Conservation (phyloP, 2,113 vertebrate genomes). For the Progne subis region DNA sequence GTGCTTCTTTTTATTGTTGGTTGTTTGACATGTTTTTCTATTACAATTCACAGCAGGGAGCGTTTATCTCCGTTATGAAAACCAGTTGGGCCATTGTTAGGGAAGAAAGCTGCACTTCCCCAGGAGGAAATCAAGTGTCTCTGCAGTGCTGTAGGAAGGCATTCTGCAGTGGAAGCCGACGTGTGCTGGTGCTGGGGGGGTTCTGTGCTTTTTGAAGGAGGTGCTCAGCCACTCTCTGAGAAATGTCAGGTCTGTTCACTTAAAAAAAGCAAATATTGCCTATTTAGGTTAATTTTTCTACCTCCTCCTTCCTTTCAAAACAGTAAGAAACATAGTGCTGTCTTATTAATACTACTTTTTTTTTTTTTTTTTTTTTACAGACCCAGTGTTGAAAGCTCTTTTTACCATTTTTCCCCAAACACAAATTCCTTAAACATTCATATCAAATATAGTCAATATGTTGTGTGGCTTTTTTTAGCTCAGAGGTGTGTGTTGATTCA, state of each 20-base stretch:
- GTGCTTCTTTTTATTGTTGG: slow-evolving; percentile 56
- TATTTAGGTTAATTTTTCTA: neutral
- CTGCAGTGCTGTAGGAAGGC: neutral
- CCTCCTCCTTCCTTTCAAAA: neutral
- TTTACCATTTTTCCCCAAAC: neutral
- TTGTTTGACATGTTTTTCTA: slow-evolving; percentile 69
- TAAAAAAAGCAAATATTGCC: neutral
- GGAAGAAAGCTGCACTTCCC: slow-evolving; percentile 50
- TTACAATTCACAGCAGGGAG: slow-evolving; percentile 61
- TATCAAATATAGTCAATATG: neutral
- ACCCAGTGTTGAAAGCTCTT: neutral
- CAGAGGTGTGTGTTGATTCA: neutral
- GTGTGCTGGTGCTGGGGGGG: neutral
- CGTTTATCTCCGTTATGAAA: slow-evolving; percentile 61
- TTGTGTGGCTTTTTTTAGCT: neutral
- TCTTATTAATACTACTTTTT: neutral
- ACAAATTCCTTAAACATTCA: neutral
- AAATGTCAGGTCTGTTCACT: neutral
- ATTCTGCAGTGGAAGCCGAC: neutral
- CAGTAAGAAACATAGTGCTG: neutral
- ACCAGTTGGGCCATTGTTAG: slow-evolving; percentile 62
- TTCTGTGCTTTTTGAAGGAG: neutral
- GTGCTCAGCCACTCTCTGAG: neutral
- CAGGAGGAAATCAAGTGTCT: slow-evolving; percentile 56
- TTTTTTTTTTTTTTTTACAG: neutral